Percentiles rank a stretch among this genome's conserved stretches.
Evolutionary conservation across 2,888 invertebrate species (phyloP).

Genomic region (Hedya salicella): DNA sequence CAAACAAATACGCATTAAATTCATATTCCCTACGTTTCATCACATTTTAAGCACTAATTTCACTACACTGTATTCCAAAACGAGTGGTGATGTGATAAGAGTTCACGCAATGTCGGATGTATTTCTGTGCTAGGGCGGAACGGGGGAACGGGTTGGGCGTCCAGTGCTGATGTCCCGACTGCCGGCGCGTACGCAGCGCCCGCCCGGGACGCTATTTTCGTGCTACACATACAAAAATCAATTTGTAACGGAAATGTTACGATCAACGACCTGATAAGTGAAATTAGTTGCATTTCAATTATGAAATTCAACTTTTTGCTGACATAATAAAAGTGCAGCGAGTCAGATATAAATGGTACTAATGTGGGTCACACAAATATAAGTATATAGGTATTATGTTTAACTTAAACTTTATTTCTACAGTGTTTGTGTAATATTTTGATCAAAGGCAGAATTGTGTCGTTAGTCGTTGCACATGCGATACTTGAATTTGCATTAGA

Average conservation of each 20-base stretch:
- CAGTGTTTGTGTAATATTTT: no score
- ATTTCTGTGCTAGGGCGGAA: slow-evolving; percentile 61
- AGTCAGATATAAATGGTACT: background rate
- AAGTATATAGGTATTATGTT: no score
- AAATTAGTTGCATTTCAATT: slow-evolving; percentile 28
- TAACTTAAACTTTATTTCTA: no score
- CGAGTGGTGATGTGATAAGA: slow-evolving; percentile 48
- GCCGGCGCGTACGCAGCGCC: slow-evolving; percentile 60
- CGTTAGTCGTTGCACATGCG: no score
- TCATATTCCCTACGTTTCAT: slow-evolving; percentile 55
- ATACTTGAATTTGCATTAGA: no score
- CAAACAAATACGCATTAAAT: slow-evolving; percentile 60
- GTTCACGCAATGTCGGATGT: slow-evolving; percentile 55
- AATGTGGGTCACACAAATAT: background rate
- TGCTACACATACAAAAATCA: slow-evolving; percentile 81
- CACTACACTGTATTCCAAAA: slow-evolving; percentile 45
- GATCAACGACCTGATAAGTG: slow-evolving; percentile 80
- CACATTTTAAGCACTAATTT: slow-evolving; percentile 45
- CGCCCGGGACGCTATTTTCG: slow-evolving; percentile 82
- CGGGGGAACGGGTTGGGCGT: slow-evolving; percentile 55
- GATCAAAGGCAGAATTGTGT: no score
- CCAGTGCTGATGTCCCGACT: slow-evolving; percentile 54
- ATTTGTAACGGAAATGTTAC: slow-evolving; percentile 82
- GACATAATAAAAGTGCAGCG: background rate
- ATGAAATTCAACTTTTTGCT: background rate